phyloP scores from a whole-genome alignment of 2,888 invertebrate species.

The Alitta virens region DNA sequence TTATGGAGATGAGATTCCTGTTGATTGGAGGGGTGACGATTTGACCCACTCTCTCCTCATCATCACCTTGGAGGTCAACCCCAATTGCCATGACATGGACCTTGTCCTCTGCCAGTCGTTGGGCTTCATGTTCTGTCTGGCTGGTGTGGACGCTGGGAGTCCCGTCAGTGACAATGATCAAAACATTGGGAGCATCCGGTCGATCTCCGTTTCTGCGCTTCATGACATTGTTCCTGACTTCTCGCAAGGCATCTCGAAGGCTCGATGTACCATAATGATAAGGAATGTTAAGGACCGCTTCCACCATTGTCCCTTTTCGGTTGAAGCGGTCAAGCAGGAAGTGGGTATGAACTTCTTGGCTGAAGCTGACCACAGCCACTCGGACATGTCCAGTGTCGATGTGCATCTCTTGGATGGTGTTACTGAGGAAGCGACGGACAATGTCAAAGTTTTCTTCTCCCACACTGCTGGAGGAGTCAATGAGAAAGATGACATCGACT shows the following conservation, averaged over 20 bases:
- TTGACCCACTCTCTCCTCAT: neutral
- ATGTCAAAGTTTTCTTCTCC: constrained; percentile 21
- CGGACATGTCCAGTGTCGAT: constrained; percentile 22
- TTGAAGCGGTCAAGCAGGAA: constrained; percentile 20
- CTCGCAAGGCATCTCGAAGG: constrained; percentile 19
- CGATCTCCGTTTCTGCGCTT: constrained; percentile 16
- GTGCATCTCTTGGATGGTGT: constrained; percentile 22
- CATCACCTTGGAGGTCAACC: constrained; percentile 17
- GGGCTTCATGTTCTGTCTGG: constrained; percentile 23
- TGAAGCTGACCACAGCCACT: constrained; percentile 25
- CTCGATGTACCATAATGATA: constrained; percentile 25
- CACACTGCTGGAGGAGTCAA: constrained; percentile 29
- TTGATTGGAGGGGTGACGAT: neutral
- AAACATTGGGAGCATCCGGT: constrained; percentile 19
- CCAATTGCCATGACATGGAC: constrained; percentile 19
- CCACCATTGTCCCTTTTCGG: constrained; percentile 11
- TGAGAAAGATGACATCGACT: constrained; percentile 25
- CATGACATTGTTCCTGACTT: constrained; percentile 19
- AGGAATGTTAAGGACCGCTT: constrained; percentile 13
- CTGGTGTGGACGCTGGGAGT: constrained; percentile 21
- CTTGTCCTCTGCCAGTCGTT: constrained; percentile 13
- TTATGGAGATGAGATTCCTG: neutral
- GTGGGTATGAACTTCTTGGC: constrained; percentile 8
- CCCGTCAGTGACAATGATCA: constrained; percentile 28
- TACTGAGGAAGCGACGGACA: constrained; percentile 19